Evolutionary conservation across 2,797 vertebrate species (phyloP), one percentile per base, ranked within the genome.

Genomic region (Pogonophryne albipinna): DNA sequence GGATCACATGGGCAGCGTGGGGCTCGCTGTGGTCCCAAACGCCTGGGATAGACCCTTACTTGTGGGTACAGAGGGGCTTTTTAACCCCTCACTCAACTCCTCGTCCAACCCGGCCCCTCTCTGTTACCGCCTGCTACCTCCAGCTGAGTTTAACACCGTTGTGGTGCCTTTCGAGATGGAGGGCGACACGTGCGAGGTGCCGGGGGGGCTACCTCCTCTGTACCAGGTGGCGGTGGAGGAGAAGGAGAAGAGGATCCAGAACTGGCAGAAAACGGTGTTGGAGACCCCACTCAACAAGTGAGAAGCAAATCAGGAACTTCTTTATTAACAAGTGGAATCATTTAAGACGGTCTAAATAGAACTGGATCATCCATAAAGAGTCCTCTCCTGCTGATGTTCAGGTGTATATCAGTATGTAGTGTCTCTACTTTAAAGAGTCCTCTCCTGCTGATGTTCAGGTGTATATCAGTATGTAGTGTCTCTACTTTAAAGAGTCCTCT

Each of bases 1-100:
- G 87, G 98, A 99, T 66, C 97, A 99, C 78, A 99, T 99, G 98
- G 98, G 95, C 79, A 96, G 93, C 8, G 96, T 95, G 13, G 98
- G 98, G 16, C 93, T 99, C 62, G 98, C 98, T 1, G 98, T 99
- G 0, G 94, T 99, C 62, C 98, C 98, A 4, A 98, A 97, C 74
- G 82, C 82, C 87, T 99, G 98, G 98, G 95, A 99, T 77, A 94
- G 81, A 46, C 98, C 98, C 6, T 62, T 98, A 89, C 83, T 96
- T 11, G 81, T 99, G 66, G 96, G 96, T 41, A 86, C 85, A 3
- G 98, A 99, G 49, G 92, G 93, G 61, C 66, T 69, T 0, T 0
- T 79, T 47, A 81, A 66, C 76, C 10, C 73, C 5, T 71, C 80
- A 0, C 50, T 50, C 45, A 83, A 70, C 41, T 0, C 49, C 0